Percentiles rank a stretch among this genome's conserved stretches.
These are phyloP conservation scores for Hydrotaea cyrtoneurina DNA, from an alignment of 2,888 invertebrate genomes.

Conservation along the genomic window DNA sequence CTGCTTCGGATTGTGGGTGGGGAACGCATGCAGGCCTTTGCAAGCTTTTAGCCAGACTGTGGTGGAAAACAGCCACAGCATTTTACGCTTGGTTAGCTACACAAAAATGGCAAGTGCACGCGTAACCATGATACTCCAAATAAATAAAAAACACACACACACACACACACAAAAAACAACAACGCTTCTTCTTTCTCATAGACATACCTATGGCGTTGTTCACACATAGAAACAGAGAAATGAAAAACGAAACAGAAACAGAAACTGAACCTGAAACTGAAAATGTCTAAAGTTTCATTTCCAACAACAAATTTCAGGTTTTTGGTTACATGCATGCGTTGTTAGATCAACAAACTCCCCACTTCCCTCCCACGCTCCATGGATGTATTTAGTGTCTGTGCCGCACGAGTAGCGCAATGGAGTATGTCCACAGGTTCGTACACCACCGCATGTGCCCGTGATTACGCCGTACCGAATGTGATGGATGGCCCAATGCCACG, in stretches of 20 bases:
- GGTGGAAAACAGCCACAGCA: conserved; percentile 55
- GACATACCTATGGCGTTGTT: conserved; percentile 33
- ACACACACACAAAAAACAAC: neutral
- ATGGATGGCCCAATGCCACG: no score
- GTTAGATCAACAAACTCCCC: conserved; percentile 26
- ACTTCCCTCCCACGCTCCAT: conserved; percentile 3
- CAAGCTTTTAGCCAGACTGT: conserved; percentile 30
- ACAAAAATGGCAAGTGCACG: conserved; percentile 47
- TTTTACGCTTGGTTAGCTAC: conserved; percentile 63
- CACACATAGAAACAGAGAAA: neutral
- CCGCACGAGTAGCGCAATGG: no score
- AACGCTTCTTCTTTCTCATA: no score
- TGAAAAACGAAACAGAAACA: neutral
- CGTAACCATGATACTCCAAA: conserved; percentile 21
- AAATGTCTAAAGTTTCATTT: conserved; percentile 53
- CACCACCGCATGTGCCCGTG: no score
- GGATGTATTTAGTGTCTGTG: no score
- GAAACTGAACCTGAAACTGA: conserved; percentile 15
- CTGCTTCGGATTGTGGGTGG: conserved; percentile 15
- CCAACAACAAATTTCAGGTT: conserved; percentile 54
- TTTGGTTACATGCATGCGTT: conserved; percentile 41
- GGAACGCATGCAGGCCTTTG: conserved; percentile 50
- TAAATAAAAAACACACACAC: neutral
- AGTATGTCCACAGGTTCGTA: no score
- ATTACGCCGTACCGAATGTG: no score